These are phyloP conservation scores for Monoplex corrugatus DNA, from an alignment of 2,888 invertebrate species.

Conservation along the genomic window DNA sequence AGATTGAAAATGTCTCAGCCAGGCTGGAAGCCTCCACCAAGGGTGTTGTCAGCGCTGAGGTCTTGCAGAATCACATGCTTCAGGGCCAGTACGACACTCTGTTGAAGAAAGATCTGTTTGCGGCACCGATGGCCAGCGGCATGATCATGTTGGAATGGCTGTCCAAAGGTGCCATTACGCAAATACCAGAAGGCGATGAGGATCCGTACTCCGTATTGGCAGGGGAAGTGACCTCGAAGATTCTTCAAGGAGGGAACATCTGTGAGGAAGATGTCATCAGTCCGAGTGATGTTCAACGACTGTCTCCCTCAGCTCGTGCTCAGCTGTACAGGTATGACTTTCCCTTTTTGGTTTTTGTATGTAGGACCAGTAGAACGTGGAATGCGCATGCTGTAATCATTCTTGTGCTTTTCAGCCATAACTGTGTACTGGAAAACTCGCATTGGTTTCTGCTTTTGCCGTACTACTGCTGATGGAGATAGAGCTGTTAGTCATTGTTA, in stretches of 20 bases:
- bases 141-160: conserved; percentile 36
- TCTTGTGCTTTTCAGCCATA: too few species aligned
- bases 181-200: background rate
- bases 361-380: too few species aligned
- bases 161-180: background rate
- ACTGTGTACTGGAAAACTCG: too few species aligned
- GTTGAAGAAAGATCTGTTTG: background rate
- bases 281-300: background rate
- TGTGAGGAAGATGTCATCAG: background rate
- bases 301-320: conserved; percentile 1
- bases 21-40: conserved; percentile 58
- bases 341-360: too few species aligned
- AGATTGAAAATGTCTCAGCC: conserved; percentile 58
- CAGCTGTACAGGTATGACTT: conserved; percentile 36
- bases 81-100: conserved; percentile 55
- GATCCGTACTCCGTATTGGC: conserved; percentile 37
- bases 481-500: too few species aligned
- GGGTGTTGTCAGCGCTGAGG: conserved; percentile 55
- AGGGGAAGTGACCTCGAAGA: conserved; percentile 30
- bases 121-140: background rate
- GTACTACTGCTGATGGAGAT: too few species aligned
- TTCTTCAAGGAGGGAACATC: conserved; percentile 20
- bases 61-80: conserved; percentile 58
- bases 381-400: too few species aligned
- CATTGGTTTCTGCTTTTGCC: too few species aligned